phyloP scores from a whole-genome alignment of 2,888 invertebrate genomes.

The Maniola hyperantus region DNA sequence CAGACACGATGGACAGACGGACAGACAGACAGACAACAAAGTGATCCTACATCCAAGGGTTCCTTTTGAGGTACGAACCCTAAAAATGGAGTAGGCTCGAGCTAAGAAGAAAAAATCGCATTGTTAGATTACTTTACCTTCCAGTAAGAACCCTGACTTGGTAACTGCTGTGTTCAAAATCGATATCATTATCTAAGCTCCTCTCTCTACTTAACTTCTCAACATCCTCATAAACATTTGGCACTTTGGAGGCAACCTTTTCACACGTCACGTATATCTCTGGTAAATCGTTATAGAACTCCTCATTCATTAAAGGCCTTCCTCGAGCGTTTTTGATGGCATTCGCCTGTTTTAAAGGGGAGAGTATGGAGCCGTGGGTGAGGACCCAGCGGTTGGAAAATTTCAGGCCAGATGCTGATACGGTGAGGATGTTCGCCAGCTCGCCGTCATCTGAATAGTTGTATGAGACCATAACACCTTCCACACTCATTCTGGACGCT shows the following conservation, averaged over 20 bases:
- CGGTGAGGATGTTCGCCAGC: slow-evolving; percentile 72
- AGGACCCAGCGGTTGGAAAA: slow-evolving; percentile 80
- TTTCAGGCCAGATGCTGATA: slow-evolving; percentile 78
- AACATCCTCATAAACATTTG: slow-evolving; percentile 58
- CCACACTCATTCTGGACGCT: slow-evolving; percentile 64
- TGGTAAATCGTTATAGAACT: slow-evolving; percentile 70
- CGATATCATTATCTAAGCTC: slow-evolving; percentile 50
- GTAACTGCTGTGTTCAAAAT: slow-evolving; percentile 70
- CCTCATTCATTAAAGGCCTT: slow-evolving; percentile 68
- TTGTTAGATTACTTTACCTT: slow-evolving; percentile 46
- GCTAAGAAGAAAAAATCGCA: too few species aligned
- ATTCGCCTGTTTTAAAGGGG: slow-evolving; percentile 69
- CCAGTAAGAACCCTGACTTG: slow-evolving; percentile 72
- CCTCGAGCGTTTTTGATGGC: slow-evolving; percentile 65
- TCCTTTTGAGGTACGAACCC: too few species aligned
- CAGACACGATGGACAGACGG: too few species aligned
- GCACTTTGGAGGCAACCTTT: slow-evolving; percentile 50
- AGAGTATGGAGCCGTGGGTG: slow-evolving; percentile 78
- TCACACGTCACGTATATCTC: slow-evolving; percentile 76
- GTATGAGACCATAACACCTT: slow-evolving; percentile 78
- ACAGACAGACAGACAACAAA: too few species aligned
- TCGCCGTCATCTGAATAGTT: slow-evolving; percentile 69
- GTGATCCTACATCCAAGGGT: too few species aligned
- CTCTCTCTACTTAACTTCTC: slow-evolving; percentile 66
- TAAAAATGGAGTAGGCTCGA: too few species aligned